phyloP scores from a whole-genome alignment of 2,113 vertebrate species.

The Aegithalos caudatus region DNA sequence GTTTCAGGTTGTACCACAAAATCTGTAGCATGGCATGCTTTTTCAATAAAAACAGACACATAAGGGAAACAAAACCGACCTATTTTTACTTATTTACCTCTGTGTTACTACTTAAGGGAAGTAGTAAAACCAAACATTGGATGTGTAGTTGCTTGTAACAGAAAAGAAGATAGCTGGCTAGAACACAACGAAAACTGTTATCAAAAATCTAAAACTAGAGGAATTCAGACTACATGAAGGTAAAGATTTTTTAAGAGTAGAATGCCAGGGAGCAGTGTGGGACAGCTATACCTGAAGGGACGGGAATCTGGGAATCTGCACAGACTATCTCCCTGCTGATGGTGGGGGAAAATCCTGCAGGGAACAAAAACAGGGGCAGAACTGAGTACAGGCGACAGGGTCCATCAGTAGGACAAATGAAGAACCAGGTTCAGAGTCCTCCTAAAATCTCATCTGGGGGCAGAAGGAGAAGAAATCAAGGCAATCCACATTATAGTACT shows the following conservation, averaged over 20 bases:
- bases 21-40: neutral
- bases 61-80: neutral
- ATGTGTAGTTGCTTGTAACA: neutral
- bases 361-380: neutral
- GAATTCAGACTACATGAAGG: neutral
- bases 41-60: neutral
- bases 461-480: neutral
- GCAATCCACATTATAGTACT: neutral
- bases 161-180: neutral
- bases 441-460: neutral
- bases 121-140: neutral
- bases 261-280: neutral
- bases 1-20: neutral
- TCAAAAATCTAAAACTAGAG: neutral
- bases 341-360: neutral
- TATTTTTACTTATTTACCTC: neutral
- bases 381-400: neutral
- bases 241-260: neutral
- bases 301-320: accelerated
- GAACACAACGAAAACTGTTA: neutral
- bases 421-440: neutral
- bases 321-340: neutral
- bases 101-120: neutral
- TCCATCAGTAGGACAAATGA: accelerated
- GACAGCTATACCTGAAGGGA: neutral